Evolutionary conservation across 2,888 invertebrate genomes (phyloP).

Genomic region (Cheilosia vulpina): DNA sequence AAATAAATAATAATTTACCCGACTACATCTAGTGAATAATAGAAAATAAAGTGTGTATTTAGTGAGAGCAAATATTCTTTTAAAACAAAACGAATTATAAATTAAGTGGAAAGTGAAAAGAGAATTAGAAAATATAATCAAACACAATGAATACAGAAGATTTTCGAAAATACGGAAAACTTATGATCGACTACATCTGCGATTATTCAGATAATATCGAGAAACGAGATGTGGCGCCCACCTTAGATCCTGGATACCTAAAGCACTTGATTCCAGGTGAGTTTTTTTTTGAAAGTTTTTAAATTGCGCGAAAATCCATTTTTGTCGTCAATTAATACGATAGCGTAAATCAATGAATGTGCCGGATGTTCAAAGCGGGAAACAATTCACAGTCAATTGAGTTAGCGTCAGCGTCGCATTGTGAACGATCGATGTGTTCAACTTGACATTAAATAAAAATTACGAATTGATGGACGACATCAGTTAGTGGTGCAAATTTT

Average conservation of each 20-base stretch:
- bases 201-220: constrained; percentile 89
- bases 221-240: constrained; percentile 89
- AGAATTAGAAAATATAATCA: constrained; percentile 4
- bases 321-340: constrained; percentile 11
- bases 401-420: background rate
- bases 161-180: constrained; percentile 89
- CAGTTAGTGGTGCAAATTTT: too few relatives aligned
- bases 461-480: too few relatives aligned
- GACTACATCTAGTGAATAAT: constrained; percentile 1
- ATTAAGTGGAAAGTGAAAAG: constrained; percentile 22
- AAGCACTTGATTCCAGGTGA: constrained; percentile 86
- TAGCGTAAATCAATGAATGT: constrained; percentile 6
- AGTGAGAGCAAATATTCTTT: constrained; percentile 1
- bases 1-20: background rate
- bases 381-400: background rate
- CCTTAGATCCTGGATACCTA: constrained; percentile 91
- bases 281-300: constrained; percentile 45
- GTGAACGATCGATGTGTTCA: background rate
- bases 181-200: constrained; percentile 94
- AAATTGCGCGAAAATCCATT: background rate
- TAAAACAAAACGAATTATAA: background rate
- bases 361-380: constrained; percentile 16
- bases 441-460: too few relatives aligned
- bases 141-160: constrained; percentile 89
- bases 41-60: constrained; percentile 1